Percentiles rank a stretch among this genome's conserved stretches.
These are phyloP conservation scores for Molanna angustata DNA, from an alignment of 2,888 invertebrate genomes.

Conservation along the genomic window DNA sequence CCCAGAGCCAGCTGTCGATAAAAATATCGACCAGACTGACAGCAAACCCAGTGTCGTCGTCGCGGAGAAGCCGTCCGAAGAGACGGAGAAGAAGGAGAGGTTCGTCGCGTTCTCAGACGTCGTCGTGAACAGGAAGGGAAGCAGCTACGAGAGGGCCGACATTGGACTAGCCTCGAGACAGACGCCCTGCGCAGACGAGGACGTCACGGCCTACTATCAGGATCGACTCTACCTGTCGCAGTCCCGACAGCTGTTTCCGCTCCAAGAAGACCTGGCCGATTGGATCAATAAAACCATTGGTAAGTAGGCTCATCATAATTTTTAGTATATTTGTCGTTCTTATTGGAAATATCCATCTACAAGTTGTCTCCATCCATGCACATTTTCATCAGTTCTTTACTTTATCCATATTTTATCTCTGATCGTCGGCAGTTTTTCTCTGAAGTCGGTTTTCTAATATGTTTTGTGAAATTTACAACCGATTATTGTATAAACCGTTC, in stretches of 20 bases:
- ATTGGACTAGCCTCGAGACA: slow-evolving; percentile 51
- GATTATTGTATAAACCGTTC: too few relatives aligned
- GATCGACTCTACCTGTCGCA: slow-evolving; percentile 74
- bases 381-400: too few relatives aligned
- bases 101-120: slow-evolving; percentile 47
- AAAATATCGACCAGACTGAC: slow-evolving; percentile 1
- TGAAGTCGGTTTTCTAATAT: too few relatives aligned
- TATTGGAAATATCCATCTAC: too few relatives aligned
- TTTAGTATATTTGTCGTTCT: too few relatives aligned
- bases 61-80: slow-evolving; percentile 17
- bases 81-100: slow-evolving; percentile 33
- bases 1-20: slow-evolving; percentile 1
- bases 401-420: too few relatives aligned
- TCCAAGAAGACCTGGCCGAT: slow-evolving; percentile 84
- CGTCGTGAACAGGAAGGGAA: slow-evolving; percentile 48
- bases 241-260: slow-evolving; percentile 74
- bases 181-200: slow-evolving; percentile 56
- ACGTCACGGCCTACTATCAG: slow-evolving; percentile 62
- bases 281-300: slow-evolving; percentile 86
- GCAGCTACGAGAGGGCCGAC: slow-evolving; percentile 48
- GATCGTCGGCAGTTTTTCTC: too few relatives aligned
- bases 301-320: slow-evolving; percentile 37
- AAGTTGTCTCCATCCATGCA: too few relatives aligned
- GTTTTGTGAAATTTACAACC: too few relatives aligned
- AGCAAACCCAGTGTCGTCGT: background rate